Evolutionary conservation across 2,888 invertebrate genomes (phyloP), one percentile per base, ranked within the genome.

Genomic region (Pegoplata infirma): DNA sequence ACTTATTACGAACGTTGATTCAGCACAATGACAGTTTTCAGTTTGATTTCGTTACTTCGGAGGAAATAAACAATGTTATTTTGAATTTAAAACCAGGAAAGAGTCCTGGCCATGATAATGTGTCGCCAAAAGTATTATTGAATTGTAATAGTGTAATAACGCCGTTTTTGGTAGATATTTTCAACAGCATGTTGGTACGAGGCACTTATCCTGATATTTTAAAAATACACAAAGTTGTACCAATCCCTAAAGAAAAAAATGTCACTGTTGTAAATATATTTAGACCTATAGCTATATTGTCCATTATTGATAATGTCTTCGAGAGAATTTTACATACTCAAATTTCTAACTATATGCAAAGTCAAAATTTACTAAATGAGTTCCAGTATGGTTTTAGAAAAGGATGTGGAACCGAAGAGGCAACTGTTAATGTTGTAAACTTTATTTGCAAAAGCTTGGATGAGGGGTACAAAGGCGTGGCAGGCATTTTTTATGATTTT

Each of bases 191-290:
- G 25, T 6, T 25, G 25, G 8, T 25, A 5, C 3, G 25, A 25
- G 25, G 25, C 25, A 25, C 5, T 25, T 5, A 25, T 25, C 25
- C 25, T 25, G 25, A 23, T 10, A 44, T 58, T 7, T 10, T 58
- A 14, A 44, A 58, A 44, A 40, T 44, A 12, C 21, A 19, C 12
- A 58, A 44, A 23, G 21, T 58, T 7, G n/a, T 44, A 5, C 40
- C 58, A 14, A 58, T 21, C 8, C 44, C 44, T 3, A 58, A 58
- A 44, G 44, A 14, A 14, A n/a, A n/a, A 10, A 58, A 58, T 44
- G 40, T 23, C 2, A 16, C 16, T 6, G 17, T 10, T 10, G 3
- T n/a, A 12, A 32, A 55, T 14, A 55, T 55, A 17, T 55, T 32
- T 17, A 55, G 17, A 5, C 32, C 32, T 12, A 55, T 55, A 16